Base-by-base conservation (phyloP, 2,113 vertebrate genomes). In the Zosterops pallidus region DNA sequence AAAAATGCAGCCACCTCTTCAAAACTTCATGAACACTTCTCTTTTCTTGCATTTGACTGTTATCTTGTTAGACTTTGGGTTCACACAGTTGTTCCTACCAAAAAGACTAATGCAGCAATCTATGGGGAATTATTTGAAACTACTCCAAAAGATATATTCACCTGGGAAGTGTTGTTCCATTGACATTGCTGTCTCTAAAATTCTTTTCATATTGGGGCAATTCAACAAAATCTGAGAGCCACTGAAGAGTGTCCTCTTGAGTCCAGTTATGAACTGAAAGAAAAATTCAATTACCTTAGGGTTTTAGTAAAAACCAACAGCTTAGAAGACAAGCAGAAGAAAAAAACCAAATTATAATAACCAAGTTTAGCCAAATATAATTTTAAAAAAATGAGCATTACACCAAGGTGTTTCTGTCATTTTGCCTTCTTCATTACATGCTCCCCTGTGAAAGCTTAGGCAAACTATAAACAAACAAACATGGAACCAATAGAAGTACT, bases 201-300 rank as follows among this genome's bases (percentile, higher is more conserved):
- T 98, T 99, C 96, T 96, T 99, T 96, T 99, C 99, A 37, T 99
- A 99, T 35, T 99, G 99, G 22, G 99, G 99, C 86, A 99, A 98
- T 98, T 99, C 99, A 95, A 99, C 99, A 70, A 99, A 99, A 88
- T 99, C 99, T 96, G 98, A 98, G 96, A 99, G 97, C 99, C 99
- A 99, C 91, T 98, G 98, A 92, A 99, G 97, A 7, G 99, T 98
- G 89, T 99, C 98, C 35, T 99, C 99, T 72, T 98, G 96, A n/a
- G 99, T 99, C 99, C 99, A 99, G 98, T 99, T 99, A 97, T 99
- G 99, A 97, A 99, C 99, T 99, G 83, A 24, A 95, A 97, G 23
- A 96, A 59, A 93, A 86, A 92, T 33, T 15, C 16, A 69, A 68
- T 92, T 33, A 92, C 4, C 26, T 29, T 29, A 39, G n/a, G 21